These are phyloP conservation scores for Sisyra nigra DNA, from an alignment of 2,888 invertebrate genomes.

Conservation along the genomic window DNA sequence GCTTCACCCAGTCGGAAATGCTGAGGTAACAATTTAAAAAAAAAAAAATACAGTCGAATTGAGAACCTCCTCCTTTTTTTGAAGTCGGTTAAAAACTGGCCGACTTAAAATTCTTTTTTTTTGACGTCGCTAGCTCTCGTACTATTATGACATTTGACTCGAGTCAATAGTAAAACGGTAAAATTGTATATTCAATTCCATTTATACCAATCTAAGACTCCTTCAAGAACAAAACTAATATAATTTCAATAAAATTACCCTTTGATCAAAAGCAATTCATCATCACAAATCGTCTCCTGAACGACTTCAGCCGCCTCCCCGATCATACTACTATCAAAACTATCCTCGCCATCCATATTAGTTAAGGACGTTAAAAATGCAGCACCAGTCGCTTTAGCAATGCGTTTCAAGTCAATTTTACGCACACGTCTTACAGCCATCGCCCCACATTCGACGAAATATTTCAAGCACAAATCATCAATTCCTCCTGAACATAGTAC, in stretches of 20 bases:
- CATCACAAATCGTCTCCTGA: conserved; percentile 92
- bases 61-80: no score
- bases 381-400: conserved; percentile 97
- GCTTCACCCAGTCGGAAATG: no score
- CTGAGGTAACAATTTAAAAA: no score
- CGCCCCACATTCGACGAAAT: conserved; percentile 93
- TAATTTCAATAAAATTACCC: conserved; percentile 37
- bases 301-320: conserved; percentile 93
- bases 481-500: conserved; percentile 89
- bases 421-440: conserved; percentile 95
- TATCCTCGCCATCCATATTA: conserved; percentile 98
- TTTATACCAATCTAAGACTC: conserved; percentile 54
- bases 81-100: no score
- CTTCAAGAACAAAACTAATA: conserved; percentile 15
- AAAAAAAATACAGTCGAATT: no score
- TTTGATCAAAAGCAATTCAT: conserved; percentile 93
- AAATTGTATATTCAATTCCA: no score
- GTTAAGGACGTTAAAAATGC: conserved; percentile 81
- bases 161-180: no score
- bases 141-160: no score
- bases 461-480: conserved; percentile 96
- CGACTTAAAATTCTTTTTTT: no score
- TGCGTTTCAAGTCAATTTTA: conserved; percentile 89
- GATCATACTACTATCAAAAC: conserved; percentile 79
- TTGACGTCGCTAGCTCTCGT: no score